Percentiles rank a stretch among this genome's conserved stretches.
These are phyloP conservation scores for Proterorhinus semilunaris DNA, from an alignment of 2,113 vertebrate species.

Conservation along the genomic window DNA sequence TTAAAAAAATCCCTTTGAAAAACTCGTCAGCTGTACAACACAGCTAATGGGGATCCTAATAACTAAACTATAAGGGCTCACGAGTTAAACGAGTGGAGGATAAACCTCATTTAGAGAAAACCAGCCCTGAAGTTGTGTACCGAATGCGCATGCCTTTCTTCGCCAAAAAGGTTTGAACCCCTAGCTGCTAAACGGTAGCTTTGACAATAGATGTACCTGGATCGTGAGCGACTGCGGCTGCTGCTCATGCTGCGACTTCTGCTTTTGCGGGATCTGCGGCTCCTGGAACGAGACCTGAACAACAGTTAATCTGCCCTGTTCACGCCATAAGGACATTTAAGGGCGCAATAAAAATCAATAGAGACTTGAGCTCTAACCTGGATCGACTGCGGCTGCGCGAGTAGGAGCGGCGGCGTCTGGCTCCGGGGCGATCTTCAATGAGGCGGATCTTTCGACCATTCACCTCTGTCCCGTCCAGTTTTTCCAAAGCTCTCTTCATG, in stretches of 20 bases:
- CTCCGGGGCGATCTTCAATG: slow-evolving; percentile 93
- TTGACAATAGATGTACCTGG: slow-evolving; percentile 77
- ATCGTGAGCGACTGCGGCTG: slow-evolving; percentile 85
- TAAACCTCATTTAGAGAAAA: too few relatives aligned
- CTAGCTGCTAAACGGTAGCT: too few relatives aligned
- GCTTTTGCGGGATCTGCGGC: slow-evolving; percentile 91
- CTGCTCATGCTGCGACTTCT: slow-evolving; percentile 89
- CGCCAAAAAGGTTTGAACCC: too few relatives aligned
- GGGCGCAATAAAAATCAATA: background rate
- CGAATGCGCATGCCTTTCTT: too few relatives aligned
- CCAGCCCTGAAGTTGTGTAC: too few relatives aligned
- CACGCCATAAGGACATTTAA: background rate
- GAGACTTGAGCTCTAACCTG: slow-evolving; percentile 70
- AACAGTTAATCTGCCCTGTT: background rate
- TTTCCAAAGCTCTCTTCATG: slow-evolving; percentile 97
- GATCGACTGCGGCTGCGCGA: slow-evolving; percentile 91
- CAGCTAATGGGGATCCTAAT: too few relatives aligned
- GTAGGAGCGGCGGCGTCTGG: slow-evolving; percentile 86
- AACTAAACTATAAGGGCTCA: too few relatives aligned
- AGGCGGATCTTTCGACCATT: slow-evolving; percentile 96
- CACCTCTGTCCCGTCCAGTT: slow-evolving; percentile 94
- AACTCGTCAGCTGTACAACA: too few relatives aligned
- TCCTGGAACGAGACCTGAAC: slow-evolving; percentile 90
- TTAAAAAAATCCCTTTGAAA: too few relatives aligned
- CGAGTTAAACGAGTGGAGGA: too few relatives aligned